Percentiles rank a stretch among this genome's conserved stretches.
Evolutionary conservation across 2,797 vertebrate species (phyloP).

Genomic region (Microctenopoma steveboyesi): DNA sequence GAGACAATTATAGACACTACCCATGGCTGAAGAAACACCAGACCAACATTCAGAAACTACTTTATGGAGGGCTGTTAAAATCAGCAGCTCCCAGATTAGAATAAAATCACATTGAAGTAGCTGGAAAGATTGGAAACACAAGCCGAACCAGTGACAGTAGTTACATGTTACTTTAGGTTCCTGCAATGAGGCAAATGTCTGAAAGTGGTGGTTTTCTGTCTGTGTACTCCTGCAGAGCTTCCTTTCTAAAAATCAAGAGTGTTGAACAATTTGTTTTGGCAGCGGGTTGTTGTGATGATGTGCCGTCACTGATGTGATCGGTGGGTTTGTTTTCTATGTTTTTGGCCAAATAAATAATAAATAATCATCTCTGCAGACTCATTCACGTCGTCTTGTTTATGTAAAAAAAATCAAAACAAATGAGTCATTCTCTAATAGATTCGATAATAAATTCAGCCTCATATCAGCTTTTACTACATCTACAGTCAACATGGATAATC

Average conservation of each 20-base stretch:
- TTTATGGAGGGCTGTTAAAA: too few species aligned
- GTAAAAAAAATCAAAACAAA: too few species aligned
- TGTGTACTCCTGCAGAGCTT: not conserved
- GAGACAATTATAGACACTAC: not conserved
- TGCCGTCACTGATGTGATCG: constrained; percentile 8
- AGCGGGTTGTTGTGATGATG: too few species aligned
- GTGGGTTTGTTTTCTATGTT: constrained; percentile 44
- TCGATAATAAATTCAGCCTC: too few species aligned
- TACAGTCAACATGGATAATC: too few species aligned
- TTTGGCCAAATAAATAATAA: constrained; percentile 46
- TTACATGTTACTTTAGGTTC: not conserved
- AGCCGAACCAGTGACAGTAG: not conserved
- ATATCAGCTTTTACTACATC: too few species aligned
- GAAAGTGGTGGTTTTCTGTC: not conserved
- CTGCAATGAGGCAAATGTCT: not conserved
- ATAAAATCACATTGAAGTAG: not conserved
- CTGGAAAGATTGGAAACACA: not conserved
- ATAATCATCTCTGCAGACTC: not conserved
- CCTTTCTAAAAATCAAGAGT: not conserved
- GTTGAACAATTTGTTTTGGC: too few species aligned
- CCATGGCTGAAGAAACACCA: not conserved
- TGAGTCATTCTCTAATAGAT: too few species aligned
- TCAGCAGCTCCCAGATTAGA: too few species aligned
- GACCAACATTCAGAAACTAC: too few species aligned
- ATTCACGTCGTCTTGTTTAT: not conserved